Percentiles rank a stretch among this genome's conserved stretches.
Evolutionary conservation across 2,113 vertebrate species (phyloP).

Genomic region (Coptodon bakossiorum): DNA sequence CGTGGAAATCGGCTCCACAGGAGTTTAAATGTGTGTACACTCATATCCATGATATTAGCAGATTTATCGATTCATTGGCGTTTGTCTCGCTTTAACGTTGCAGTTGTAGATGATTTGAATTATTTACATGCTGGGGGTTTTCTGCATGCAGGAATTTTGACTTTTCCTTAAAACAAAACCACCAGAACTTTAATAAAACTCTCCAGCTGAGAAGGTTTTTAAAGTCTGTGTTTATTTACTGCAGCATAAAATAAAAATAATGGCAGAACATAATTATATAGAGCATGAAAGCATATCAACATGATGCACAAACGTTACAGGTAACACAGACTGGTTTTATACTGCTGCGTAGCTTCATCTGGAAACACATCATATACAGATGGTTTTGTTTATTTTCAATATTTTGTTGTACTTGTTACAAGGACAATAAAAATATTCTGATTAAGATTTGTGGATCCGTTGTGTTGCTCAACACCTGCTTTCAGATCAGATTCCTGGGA

Average conservation of each 20-base stretch:
- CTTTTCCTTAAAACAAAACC: background rate
- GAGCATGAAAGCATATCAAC: fast-evolving
- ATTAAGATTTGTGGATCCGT: background rate
- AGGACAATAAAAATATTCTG: background rate
- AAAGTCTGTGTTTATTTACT: background rate
- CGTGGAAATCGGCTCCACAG: background rate
- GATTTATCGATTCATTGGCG: background rate
- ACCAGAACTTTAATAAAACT: background rate
- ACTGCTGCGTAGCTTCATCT: background rate
- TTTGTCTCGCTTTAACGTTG: background rate
- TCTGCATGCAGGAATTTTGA: background rate
- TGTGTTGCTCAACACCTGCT: background rate
- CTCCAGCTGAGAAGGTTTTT: background rate
- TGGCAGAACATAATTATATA: background rate
- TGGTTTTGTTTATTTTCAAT: background rate
- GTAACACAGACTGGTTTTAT: background rate
- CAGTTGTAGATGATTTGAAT: background rate
- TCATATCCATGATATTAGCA: background rate
- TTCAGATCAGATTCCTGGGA: background rate
- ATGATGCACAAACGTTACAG: background rate
- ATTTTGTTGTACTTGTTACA: background rate
- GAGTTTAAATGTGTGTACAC: background rate
- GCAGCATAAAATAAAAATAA: background rate
- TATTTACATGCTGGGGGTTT: background rate
- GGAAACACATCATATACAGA: background rate